Percentiles rank a stretch among this genome's conserved stretches.
These are phyloP conservation scores for Tragelaphus strepsiceros DNA, from an alignment of 2,113 vertebrate genomes.

Conservation along the genomic window DNA sequence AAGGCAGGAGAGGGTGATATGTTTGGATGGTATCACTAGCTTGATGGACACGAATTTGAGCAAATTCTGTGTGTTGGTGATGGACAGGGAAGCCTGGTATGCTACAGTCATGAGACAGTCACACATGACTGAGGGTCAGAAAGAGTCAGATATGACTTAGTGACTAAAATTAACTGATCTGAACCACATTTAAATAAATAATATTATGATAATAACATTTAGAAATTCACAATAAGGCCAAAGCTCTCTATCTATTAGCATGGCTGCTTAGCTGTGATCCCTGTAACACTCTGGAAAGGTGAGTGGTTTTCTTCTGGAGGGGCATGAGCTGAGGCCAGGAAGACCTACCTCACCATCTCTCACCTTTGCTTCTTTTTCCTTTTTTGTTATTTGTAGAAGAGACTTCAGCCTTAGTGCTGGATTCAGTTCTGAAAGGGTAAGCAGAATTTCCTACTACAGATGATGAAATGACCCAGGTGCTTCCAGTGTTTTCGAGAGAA, in stretches of 20 bases:
- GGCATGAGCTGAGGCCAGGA: background rate
- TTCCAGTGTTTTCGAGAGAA: constrained; percentile 62
- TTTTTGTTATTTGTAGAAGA: background rate
- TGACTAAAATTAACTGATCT: background rate
- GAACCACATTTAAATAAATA: constrained; percentile 82
- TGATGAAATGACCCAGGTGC: constrained; percentile 55
- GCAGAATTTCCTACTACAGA: constrained; percentile 60
- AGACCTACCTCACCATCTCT: background rate
- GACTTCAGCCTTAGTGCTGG: constrained; percentile 57
- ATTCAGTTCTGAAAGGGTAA: constrained; percentile 62
- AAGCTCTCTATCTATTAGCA: background rate
- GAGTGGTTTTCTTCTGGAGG: constrained; percentile 24
- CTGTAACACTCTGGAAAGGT: background rate
- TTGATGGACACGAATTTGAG: background rate
- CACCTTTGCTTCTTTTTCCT: background rate
- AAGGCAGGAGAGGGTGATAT: background rate
- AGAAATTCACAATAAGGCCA: constrained; percentile 65
- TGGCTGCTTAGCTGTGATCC: constrained; percentile 36
- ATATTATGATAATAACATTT: constrained; percentile 77
- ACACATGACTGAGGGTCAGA: background rate
- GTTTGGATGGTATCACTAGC: background rate
- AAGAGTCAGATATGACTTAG: background rate
- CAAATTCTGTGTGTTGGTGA: background rate
- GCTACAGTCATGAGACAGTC: background rate
- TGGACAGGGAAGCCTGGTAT: background rate